A percentile compares a stretch with the other conserved stretches of the same genome.
These are phyloP conservation scores for Tineola bisselliella DNA, from an alignment of 2,888 invertebrate genomes.

Conservation along the genomic window DNA sequence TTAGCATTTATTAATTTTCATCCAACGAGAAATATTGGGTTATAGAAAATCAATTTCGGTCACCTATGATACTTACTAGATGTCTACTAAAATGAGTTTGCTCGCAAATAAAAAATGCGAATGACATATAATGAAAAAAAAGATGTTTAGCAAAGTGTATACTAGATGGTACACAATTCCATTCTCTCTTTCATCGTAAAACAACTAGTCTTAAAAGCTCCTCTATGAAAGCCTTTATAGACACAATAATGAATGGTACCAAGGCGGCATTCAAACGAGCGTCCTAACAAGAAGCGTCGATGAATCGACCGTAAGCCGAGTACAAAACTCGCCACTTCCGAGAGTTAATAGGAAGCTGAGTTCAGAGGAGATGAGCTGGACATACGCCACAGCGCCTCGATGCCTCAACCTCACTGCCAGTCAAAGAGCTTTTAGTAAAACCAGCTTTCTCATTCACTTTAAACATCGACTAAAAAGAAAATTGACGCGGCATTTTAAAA, in stretches of 20 bases:
- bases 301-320: constrained; percentile 60
- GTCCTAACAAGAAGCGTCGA: constrained; percentile 57
- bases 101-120: no score
- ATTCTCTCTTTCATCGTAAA: constrained; percentile 60
- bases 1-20: constrained; percentile 20
- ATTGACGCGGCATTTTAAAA: not conserved
- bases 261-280: constrained; percentile 59
- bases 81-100: no score
- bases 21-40: not conserved
- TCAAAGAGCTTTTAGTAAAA: constrained; percentile 55
- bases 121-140: constrained; percentile 22
- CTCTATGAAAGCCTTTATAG: constrained; percentile 63
- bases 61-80: no score
- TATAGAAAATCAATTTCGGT: not conserved
- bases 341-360: constrained; percentile 15
- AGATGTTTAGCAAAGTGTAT: constrained; percentile 52
- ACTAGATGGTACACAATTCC: constrained; percentile 53
- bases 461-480: not conserved
- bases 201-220: constrained; percentile 43
- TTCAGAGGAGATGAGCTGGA: constrained; percentile 7
- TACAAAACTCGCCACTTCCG: constrained; percentile 61
- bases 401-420: constrained; percentile 22
- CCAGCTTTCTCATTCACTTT: constrained; percentile 14
- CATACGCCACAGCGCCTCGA: constrained; percentile 21
- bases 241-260: constrained; percentile 66